Base-by-base conservation (phyloP, 1,140 invertebrate species). In the Neodiprion virginianus region DNA sequence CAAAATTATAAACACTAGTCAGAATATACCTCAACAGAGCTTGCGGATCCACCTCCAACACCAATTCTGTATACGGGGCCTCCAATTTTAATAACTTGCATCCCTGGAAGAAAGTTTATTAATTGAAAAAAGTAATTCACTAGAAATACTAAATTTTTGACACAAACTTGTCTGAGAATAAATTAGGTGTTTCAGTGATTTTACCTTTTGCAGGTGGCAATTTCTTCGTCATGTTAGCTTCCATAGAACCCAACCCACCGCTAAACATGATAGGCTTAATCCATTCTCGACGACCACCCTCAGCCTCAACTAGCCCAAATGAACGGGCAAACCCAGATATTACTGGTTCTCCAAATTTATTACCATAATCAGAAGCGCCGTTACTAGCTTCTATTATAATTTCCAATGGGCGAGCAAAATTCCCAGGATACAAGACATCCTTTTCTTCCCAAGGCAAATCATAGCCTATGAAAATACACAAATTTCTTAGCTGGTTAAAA, bases 251-350 rank as follows among this genome's bases (percentile, higher is more conserved):
- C 75, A 99, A 92, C 61, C 98, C 98, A 73, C 96, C 98, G 83
- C 96, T 98, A 79, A 99, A 99, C 98, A 99, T 99, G 74, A 99
- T 99, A 0, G 98, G 98, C 84, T 99, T 99, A 0, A 99, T 94
- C 90, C 95, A 99, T 88, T 99, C 98, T 74, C 96, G 91, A 71
- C 97, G 88, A 77, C 94, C 91, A 49, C 92, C 91, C 53, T 88
- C 84, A 0, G 88, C 85, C 80, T 95, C 91, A 0, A 89, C 87
- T 80, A 96, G 88, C 9, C 98, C 98, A 88, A 97, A 99, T 1
- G 97, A 96, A 72, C 98, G 91, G 0, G 95, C 93, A 87, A 99
- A 99, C 40, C 98, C 98, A 80, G 90, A 88, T 72, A 99, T 92
- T 1, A 99, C 90, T 4, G 98, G 98, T 86, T 99, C 98, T 1